Evolutionary conservation across 35 echinoderm and acorn worm genomes (phyloP).

Genomic region (Chiridota heheva): DNA sequence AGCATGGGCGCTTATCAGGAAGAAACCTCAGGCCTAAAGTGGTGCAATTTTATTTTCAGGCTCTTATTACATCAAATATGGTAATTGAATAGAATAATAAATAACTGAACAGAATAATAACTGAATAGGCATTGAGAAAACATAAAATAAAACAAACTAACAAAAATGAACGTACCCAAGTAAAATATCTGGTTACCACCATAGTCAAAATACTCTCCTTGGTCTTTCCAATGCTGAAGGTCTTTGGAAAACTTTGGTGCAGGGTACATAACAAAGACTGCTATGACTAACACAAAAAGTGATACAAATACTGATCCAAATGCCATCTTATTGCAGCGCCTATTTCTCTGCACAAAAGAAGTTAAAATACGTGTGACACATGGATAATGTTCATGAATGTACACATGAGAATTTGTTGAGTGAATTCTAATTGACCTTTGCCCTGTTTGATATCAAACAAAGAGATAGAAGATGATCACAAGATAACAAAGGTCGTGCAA

Average conservation of each 20-base stretch:
- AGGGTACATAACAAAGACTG: slow-evolving; percentile 84
- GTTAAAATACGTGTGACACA: no score
- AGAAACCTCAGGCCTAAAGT: no score
- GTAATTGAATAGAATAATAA: not conserved
- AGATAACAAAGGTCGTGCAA: no score
- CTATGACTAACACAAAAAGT: slow-evolving; percentile 49
- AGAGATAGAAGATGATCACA: no score
- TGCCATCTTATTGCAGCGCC: slow-evolving; percentile 25
- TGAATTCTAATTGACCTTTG: no score
- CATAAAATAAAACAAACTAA: not conserved
- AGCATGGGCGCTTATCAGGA: no score
- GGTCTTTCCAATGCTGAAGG: slow-evolving; percentile 65
- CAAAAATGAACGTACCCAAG: slow-evolving; percentile 45
- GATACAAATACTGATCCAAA: slow-evolving; percentile 3
- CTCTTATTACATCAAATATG: no score
- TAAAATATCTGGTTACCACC: slow-evolving; percentile 82
- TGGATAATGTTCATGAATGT: no score
- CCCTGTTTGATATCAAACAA: no score
- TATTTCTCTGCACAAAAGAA: no score
- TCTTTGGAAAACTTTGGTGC: slow-evolving; percentile 49
- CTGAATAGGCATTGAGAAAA: not conserved
- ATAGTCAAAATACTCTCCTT: slow-evolving; percentile 73
- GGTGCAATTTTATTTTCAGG: no score
- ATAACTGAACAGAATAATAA: not conserved
- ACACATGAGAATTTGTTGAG: no score